Evolutionary conservation across 2,888 invertebrate species (phyloP), one percentile per base, ranked within the genome.

Genomic region (Drosophila formosana): DNA sequence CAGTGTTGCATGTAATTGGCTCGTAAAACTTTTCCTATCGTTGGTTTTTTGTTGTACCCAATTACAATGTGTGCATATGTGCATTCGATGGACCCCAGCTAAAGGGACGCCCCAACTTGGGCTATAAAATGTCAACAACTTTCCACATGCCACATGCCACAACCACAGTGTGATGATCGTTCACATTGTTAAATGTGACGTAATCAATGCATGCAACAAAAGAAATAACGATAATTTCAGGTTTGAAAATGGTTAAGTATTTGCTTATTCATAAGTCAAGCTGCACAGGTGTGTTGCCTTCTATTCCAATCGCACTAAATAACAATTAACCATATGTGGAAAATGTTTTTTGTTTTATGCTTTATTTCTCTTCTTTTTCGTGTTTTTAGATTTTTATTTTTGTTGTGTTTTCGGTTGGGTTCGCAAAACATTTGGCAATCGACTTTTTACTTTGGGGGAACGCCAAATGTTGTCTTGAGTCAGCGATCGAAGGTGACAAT

Each of bases 1-100:
- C 88, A 87, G 74, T 82, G 71, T 85, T 89, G 85, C 85, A 85
- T 89, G 88, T 87, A 85, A 89, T 84, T 89, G 72, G 74, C 67
- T 72, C 67, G 82, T 84, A 87, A 89, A 80, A 72, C 60, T 61
- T 65, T 52, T 51, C 52, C 43, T 39, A 55, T 43, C 52, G 28
- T 13, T 28, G 3, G 5, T n/a, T 47, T 28, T n/a, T 13, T 47
- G 9, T 23, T 30, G 41, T 32, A 55, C 34, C n/a, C 9, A 13
- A 32, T 4, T 30, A 23, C 53, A 55, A 26, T 52, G 13, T 52
- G 25, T 39, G 26, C 51, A 37, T 37, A 5, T 37, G n/a, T 56
- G 43, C 34, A 23, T n/a, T 64, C 61, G 45, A 50, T 76, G 66
- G 70, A 32, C 50, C 32, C 32, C 13, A 11, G 6, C 13, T 4